These are phyloP conservation scores for Zelleria hepariella DNA, from an alignment of 2,888 invertebrate genomes.

Conservation along the genomic window DNA sequence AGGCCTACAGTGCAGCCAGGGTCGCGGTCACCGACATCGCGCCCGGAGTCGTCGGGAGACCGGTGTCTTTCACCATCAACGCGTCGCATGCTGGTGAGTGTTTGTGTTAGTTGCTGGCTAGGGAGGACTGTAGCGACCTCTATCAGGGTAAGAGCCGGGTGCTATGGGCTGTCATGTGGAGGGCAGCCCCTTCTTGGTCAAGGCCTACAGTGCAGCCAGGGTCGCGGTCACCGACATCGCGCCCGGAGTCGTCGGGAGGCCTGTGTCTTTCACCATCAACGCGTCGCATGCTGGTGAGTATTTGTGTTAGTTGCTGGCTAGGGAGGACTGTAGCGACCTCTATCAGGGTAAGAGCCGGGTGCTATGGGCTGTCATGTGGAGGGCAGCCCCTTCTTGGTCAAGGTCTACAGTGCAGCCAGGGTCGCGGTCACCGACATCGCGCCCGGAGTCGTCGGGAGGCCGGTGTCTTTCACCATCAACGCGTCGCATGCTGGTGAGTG, in stretches of 20 bases:
- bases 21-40: constrained; percentile 96
- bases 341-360: no score
- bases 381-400: constrained; percentile 37
- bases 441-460: constrained; percentile 90
- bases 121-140: no score
- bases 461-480: constrained; percentile 94
- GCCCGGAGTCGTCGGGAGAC: constrained; percentile 90
- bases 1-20: constrained; percentile 95
- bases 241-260: constrained; percentile 90
- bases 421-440: constrained; percentile 96
- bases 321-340: no score
- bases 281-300: constrained; percentile 76
- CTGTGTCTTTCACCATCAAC: constrained; percentile 94
- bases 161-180: constrained; percentile 84
- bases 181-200: constrained; percentile 95
- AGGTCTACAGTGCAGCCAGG: constrained; percentile 87
- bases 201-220: constrained; percentile 95
- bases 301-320: not conserved
- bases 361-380: constrained; percentile 84
- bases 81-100: constrained; percentile 77
- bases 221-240: constrained; percentile 96
- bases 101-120: not conserved
- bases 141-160: no score
- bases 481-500: constrained; percentile 76
- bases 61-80: constrained; percentile 94